Evolutionary conservation across 2,888 invertebrate species (phyloP).

Genomic region (Portevinia maculata): DNA sequence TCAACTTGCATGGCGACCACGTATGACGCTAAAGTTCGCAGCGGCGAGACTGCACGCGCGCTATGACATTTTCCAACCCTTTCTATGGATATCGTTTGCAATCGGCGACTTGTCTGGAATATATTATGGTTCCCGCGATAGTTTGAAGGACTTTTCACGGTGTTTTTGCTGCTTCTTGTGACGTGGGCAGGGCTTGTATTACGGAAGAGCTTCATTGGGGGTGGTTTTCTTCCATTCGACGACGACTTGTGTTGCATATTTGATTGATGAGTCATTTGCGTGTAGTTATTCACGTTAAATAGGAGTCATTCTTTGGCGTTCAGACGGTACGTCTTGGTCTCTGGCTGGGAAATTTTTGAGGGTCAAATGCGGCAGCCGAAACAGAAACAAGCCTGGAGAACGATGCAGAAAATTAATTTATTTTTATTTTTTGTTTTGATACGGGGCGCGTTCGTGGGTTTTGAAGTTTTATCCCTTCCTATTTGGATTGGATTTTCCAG

Average conservation of each 20-base stretch:
- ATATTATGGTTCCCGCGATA: conserved; percentile 61
- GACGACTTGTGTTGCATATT: conserved; percentile 67
- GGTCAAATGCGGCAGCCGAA: conserved; percentile 52
- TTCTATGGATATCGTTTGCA: conserved; percentile 57
- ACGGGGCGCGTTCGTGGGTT: conserved; percentile 39
- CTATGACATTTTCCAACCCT: conserved; percentile 42
- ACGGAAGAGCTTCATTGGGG: not conserved
- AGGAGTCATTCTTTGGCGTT: conserved; percentile 47
- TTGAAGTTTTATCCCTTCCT: conserved; percentile 37
- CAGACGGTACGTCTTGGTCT: conserved; percentile 57
- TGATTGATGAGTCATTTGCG: conserved; percentile 74
- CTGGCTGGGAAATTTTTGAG: conserved; percentile 55
- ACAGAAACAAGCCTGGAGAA: conserved; percentile 12
- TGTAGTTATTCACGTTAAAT: conserved; percentile 62
- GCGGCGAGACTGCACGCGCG: conserved; percentile 55
- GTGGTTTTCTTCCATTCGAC: conserved; percentile 28
- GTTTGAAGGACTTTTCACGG: conserved; percentile 57
- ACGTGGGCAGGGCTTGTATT: not conserved
- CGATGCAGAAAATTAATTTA: conserved; percentile 25
- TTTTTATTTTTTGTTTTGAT: not conserved
- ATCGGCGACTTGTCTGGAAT: conserved; percentile 66
- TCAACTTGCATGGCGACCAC: conserved; percentile 66
- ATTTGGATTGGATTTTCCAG: not conserved
- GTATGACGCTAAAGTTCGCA: conserved; percentile 57
- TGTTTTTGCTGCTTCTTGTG: not conserved